Conservation (phyloP, 2,113 vertebrate genomes). For the Narcine bancroftii region DNA sequence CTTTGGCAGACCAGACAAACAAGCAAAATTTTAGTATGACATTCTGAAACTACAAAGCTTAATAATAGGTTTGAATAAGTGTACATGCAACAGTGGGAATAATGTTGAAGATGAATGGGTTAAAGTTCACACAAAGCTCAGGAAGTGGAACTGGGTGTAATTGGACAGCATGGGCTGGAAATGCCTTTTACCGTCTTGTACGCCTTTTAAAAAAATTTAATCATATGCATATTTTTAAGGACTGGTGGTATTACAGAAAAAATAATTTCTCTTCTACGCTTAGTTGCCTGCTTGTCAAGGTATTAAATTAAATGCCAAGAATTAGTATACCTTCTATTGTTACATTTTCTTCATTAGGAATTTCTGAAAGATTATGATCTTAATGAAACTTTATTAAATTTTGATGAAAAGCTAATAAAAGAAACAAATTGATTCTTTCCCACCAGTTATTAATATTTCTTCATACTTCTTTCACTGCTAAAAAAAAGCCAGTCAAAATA, state of each 20-base stretch:
- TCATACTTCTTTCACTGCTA: neutral
- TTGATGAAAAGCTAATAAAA: slow-evolving; percentile 25
- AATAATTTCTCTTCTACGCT: slow-evolving; percentile 6
- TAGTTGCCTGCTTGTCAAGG: neutral
- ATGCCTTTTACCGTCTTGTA: too few species aligned
- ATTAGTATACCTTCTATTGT: neutral
- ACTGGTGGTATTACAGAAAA: neutral
- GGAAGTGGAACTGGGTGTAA: neutral
- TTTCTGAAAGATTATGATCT: slow-evolving; percentile 19
- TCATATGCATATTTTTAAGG: too few species aligned
- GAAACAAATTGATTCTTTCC: slow-evolving; percentile 9
- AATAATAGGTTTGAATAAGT: neutral
- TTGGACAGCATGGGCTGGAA: too few species aligned
- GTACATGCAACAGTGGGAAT: neutral
- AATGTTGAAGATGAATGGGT: neutral
- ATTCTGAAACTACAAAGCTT: neutral
- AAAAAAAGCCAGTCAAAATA: neutral
- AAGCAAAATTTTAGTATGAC: neutral
- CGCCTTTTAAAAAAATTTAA: too few species aligned
- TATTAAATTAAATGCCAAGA: too few species aligned
- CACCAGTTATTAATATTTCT: neutral
- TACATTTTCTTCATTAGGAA: neutral
- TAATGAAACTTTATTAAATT: neutral
- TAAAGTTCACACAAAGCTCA: neutral
- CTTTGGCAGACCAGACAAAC: neutral